A percentile compares a stretch with the other conserved stretches of the same genome.
Evolutionary conservation across 2,888 invertebrate genomes (phyloP).

Genomic region (Brachyopa scutellaris): DNA sequence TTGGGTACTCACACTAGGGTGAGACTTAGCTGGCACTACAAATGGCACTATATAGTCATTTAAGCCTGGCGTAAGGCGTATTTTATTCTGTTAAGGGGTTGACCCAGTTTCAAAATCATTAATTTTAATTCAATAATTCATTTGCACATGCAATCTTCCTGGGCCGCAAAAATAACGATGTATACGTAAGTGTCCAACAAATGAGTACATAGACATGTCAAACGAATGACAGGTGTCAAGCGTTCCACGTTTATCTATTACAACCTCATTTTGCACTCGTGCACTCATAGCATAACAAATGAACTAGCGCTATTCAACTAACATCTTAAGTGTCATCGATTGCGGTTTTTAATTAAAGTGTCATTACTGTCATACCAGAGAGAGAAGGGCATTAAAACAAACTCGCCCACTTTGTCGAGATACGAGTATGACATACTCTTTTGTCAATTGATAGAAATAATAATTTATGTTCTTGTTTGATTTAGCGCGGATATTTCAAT

Average conservation of each 20-base stretch:
- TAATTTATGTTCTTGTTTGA: conserved; percentile 30
- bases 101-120: conserved; percentile 61
- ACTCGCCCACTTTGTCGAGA: neutral
- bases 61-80: conserved; percentile 20
- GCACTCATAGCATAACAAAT: neutral
- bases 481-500: conserved; percentile 51
- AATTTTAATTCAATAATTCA: conserved; percentile 69
- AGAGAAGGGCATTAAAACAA: neutral
- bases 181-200: conserved; percentile 15
- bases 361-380: conserved; percentile 54
- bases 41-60: conserved; percentile 20
- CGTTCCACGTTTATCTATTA: conserved; percentile 27
- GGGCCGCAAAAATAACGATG: conserved; percentile 50
- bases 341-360: conserved; percentile 68
- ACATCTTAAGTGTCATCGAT: conserved; percentile 66
- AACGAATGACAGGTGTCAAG: conserved; percentile 68
- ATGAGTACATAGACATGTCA: neutral
- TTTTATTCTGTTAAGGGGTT: conserved; percentile 31
- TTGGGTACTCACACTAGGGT: neutral
- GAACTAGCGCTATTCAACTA: conserved; percentile 31
- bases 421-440: neutral
- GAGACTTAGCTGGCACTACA: conserved; percentile 14
- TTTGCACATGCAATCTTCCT: conserved; percentile 54
- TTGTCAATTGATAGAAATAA: conserved; percentile 45
- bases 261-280: conserved; percentile 9